Conservation (phyloP, 1,140 invertebrate species). For the Bicyclus anynana region DNA sequence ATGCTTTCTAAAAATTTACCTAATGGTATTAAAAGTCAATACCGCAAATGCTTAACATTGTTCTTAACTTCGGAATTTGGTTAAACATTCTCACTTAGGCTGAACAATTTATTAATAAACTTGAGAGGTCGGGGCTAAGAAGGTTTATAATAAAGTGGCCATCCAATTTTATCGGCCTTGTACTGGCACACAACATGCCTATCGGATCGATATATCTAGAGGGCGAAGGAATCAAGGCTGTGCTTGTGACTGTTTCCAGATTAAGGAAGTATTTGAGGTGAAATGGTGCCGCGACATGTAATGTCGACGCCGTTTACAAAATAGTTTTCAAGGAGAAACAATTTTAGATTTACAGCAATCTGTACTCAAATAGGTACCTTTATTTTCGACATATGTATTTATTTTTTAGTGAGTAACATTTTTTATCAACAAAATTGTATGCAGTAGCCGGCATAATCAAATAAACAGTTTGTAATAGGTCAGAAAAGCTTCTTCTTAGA, state of each 20-base stretch:
- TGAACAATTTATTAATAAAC: neutral
- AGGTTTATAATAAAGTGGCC: neutral
- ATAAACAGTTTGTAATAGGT: no score
- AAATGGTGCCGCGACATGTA: neutral
- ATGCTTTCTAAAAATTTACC: no score
- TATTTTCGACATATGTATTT: no score
- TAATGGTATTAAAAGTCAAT: no score
- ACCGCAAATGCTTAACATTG: no score
- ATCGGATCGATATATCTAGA: neutral
- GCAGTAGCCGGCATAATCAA: no score
- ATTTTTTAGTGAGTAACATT: no score
- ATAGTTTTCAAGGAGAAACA: neutral
- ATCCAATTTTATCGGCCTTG: conserved; percentile 2
- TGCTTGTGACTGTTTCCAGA: neutral
- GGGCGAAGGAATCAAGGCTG: neutral
- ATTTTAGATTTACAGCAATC: neutral
- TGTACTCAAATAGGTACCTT: no score
- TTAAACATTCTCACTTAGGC: neutral
- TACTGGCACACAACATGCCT: neutral
- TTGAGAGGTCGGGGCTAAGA: neutral
- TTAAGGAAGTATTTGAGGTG: conserved; percentile 1
- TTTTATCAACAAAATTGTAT: no score
- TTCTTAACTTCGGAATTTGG: no score
- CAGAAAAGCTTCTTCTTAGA: no score
- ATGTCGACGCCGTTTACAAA: neutral